phyloP scores from a whole-genome alignment of 1,140 invertebrate species.

The Calosoma granatense region DNA sequence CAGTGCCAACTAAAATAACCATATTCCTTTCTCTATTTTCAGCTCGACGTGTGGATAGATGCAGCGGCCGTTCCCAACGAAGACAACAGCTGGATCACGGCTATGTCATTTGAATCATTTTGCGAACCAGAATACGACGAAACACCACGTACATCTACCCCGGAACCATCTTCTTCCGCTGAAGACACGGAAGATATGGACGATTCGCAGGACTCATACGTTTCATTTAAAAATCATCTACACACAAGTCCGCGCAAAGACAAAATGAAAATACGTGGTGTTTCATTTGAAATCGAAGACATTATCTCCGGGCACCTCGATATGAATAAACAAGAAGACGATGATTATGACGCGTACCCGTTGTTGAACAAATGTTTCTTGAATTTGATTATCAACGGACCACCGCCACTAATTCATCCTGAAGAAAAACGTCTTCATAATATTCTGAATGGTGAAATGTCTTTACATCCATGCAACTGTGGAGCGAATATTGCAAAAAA shows the following conservation, averaged over 20 bases:
- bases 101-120: too few species aligned
- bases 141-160: background rate
- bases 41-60: too few species aligned
- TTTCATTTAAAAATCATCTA: background rate
- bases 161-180: background rate
- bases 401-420: background rate
- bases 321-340: background rate
- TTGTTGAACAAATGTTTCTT: background rate
- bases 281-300: background rate
- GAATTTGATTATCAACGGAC: background rate
- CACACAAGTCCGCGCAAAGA: background rate
- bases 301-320: background rate
- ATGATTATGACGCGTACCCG: background rate
- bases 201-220: background rate
- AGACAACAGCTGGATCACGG: too few species aligned
- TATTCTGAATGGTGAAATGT: background rate
- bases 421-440: too few species aligned
- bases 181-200: background rate
- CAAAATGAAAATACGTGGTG: background rate
- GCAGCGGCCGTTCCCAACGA: too few species aligned
- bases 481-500: background rate
- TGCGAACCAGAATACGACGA: background rate
- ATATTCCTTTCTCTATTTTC: too few species aligned
- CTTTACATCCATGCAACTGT: background rate
- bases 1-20: too few species aligned